phyloP scores from a whole-genome alignment of 2,113 vertebrate species.

The Petromus typicus region DNA sequence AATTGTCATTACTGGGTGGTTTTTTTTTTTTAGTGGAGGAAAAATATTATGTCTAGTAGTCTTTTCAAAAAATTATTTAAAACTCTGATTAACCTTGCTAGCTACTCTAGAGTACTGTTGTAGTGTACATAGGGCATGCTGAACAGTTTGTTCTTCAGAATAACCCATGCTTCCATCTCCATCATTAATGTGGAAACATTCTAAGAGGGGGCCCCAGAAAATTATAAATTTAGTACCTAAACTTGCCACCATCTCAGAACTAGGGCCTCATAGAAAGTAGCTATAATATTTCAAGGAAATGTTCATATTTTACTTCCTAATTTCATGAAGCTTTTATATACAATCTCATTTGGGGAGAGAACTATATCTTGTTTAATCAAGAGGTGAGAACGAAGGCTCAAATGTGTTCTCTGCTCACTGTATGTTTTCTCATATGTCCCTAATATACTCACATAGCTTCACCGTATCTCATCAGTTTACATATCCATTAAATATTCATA shows the following conservation, averaged over 20 bases:
- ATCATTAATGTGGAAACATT: constrained; percentile 34
- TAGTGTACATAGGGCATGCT: not conserved
- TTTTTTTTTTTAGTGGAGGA: not conserved
- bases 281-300: constrained; percentile 70
- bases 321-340: constrained; percentile 36
- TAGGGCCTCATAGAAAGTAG: constrained; percentile 18
- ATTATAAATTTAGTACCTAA: constrained; percentile 65
- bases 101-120: not conserved
- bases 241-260: constrained; percentile 33
- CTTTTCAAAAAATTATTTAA: constrained; percentile 31
- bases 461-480: constrained; percentile 48
- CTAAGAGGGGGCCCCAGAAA: constrained; percentile 55
- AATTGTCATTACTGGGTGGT: not conserved
- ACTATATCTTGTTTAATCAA: constrained; percentile 58
- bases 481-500: constrained; percentile 55
- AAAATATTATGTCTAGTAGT: constrained; percentile 25
- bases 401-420: constrained; percentile 58
- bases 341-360: constrained; percentile 10
- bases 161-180: not conserved
- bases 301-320: constrained; percentile 64
- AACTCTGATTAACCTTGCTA: constrained; percentile 26
- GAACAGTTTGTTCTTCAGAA: constrained; percentile 42
- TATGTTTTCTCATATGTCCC: constrained; percentile 28
- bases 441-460: constrained; percentile 16
- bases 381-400: constrained; percentile 47